Percentiles rank a stretch among this genome's conserved stretches.
Evolutionary conservation across 2,888 invertebrate species (phyloP).

Genomic region (Microplitis manilae): DNA sequence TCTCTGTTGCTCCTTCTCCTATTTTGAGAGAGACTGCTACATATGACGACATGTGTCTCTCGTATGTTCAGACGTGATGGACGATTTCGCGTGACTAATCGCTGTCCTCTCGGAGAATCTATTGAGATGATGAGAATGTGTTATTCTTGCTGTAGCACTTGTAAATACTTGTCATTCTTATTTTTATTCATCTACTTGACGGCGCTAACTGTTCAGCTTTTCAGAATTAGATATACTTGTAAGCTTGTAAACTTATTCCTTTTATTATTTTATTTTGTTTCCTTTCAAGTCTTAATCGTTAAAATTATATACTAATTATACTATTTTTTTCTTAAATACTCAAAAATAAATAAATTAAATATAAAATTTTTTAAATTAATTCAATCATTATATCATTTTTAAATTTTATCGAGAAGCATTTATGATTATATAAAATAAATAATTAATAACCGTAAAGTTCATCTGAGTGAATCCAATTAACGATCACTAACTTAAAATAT

Average conservation of each 20-base stretch:
- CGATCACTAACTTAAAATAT: no score
- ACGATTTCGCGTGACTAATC: conserved; percentile 72
- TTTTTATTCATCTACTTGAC: conserved; percentile 18
- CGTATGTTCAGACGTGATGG: conserved; percentile 72
- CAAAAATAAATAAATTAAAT: not conserved
- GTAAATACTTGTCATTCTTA: conserved; percentile 11
- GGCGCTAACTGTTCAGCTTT: not conserved
- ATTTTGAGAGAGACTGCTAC: conserved; percentile 61
- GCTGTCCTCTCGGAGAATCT: conserved; percentile 58
- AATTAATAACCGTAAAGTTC: no score
- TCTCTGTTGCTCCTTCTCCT: conserved; percentile 53
- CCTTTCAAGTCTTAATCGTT: not conserved
- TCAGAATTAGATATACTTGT: conserved; percentile 1
- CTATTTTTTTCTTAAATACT: not conserved
- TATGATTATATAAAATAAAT: no score
- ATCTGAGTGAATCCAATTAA: no score
- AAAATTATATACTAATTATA: not conserved
- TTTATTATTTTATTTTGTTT: not conserved
- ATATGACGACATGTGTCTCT: conserved; percentile 66
- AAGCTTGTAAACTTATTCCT: not conserved
- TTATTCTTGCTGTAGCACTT: conserved; percentile 19
- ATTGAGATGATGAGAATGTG: conserved; percentile 42
- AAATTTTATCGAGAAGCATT: not conserved
- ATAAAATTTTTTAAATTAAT: not conserved
- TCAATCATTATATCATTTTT: not conserved